Percentiles rank a stretch among this genome's conserved stretches.
These are phyloP conservation scores for Poeciliopsis retropinna DNA, from an alignment of 2,113 vertebrate genomes.

Conservation along the genomic window DNA sequence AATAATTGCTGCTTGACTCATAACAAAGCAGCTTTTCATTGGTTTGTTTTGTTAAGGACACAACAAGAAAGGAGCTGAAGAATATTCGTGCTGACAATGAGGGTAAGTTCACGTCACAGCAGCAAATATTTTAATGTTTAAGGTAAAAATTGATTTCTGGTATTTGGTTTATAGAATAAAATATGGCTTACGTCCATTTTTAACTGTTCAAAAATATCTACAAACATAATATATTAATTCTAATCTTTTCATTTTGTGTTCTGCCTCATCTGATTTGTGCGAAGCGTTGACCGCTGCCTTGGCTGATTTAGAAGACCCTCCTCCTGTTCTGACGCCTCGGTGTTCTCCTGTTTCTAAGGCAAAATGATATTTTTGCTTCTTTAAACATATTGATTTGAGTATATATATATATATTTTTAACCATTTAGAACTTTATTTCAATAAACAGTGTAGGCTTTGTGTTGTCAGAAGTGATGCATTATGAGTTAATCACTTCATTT, in stretches of 20 bases:
- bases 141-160: background rate
- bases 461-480: background rate
- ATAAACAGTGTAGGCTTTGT: background rate
- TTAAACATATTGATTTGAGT: background rate
- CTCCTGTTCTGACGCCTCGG: background rate
- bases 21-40: background rate
- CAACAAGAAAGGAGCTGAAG: conserved; percentile 3
- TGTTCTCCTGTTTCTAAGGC: conserved; percentile 7
- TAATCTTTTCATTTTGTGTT: too few species aligned
- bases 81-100: conserved; percentile 11
- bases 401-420: background rate
- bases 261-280: background rate
- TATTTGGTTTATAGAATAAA: background rate
- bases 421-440: background rate
- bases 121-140: background rate
- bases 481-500: too few species aligned
- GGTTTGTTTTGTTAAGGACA: conserved; percentile 61
- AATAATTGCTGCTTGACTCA: background rate
- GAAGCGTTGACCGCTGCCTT: conserved; percentile 36
- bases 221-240: too few species aligned
- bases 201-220: too few species aligned
- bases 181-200: too few species aligned
- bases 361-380: background rate
- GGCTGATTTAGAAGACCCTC: conserved; percentile 1
- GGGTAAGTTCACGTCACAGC: conserved; percentile 24